Evolutionary conservation across 1,140 invertebrate species (phyloP).

Genomic region (Chrysomallon squamiferum): DNA sequence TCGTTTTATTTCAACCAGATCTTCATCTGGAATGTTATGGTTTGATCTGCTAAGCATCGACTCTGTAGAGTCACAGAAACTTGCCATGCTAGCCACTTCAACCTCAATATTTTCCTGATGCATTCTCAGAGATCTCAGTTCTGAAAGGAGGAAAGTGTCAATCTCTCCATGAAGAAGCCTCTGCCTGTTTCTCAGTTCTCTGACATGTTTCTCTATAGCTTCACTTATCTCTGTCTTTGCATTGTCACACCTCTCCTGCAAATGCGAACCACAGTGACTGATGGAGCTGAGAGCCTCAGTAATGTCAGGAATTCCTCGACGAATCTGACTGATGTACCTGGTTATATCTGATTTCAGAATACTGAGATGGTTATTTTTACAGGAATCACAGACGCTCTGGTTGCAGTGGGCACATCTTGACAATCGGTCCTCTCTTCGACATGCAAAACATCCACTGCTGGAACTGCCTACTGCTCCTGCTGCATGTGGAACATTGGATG

Average conservation of each 20-base stretch:
- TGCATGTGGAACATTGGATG: neutral
- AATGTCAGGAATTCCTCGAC: conserved; percentile 73
- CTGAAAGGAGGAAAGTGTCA: conserved; percentile 83
- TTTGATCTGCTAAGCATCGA: conserved; percentile 82
- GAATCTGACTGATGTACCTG: conserved; percentile 90
- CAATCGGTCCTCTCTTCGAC: conserved; percentile 93
- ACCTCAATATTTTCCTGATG: conserved; percentile 92
- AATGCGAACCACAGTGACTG: conserved; percentile 40
- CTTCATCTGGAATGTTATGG: conserved; percentile 55
- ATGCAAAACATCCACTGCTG: conserved; percentile 63
- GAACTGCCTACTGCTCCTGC: conserved; percentile 17
- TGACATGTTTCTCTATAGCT: conserved; percentile 85
- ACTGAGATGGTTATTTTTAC: conserved; percentile 92
- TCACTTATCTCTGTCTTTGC: conserved; percentile 70
- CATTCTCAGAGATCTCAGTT: conserved; percentile 81
- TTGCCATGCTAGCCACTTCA: conserved; percentile 90
- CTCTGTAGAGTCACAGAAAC: conserved; percentile 96
- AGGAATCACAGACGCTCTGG: conserved; percentile 90
- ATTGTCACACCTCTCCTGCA: conserved; percentile 41
- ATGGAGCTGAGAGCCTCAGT: conserved; percentile 60
- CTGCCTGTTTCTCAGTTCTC: conserved; percentile 88
- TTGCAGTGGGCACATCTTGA: conserved; percentile 90
- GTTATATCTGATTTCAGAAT: conserved; percentile 91
- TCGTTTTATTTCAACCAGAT: conserved; percentile 46
- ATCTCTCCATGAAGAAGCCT: conserved; percentile 87